These are phyloP conservation scores for Hippocampus mohnikei DNA, from an alignment of 2,113 vertebrate genomes.

Conservation along the genomic window DNA sequence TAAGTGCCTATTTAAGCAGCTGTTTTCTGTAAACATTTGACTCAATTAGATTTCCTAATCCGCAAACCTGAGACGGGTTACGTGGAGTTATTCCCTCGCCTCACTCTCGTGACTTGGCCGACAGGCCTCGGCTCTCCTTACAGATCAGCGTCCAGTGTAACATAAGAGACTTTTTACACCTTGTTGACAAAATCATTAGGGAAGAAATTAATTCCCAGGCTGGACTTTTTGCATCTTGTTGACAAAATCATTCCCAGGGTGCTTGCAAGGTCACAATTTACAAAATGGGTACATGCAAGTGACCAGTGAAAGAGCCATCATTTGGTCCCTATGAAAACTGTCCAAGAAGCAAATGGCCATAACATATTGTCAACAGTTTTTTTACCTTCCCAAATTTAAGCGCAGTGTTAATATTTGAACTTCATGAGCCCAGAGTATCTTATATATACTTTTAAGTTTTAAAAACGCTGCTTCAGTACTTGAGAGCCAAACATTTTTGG, in stretches of 20 bases:
- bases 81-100: background rate
- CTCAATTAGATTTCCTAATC: background rate
- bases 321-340: no score
- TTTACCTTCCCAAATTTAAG: no score
- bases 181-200: background rate
- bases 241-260: background rate
- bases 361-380: no score
- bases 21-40: constrained; percentile 67
- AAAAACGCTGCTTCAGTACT: no score
- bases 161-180: background rate
- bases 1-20: constrained; percentile 66
- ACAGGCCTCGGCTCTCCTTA: no score
- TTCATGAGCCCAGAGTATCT: no score
- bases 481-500: no score
- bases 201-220: background rate
- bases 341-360: no score
- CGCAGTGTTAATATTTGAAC: no score
- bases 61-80: background rate
- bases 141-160: background rate
- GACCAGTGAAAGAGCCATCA: no score
- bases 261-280: background rate
- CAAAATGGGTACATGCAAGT: background rate
- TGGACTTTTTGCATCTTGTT: no score
- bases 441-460: no score
- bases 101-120: background rate